phyloP scores from a whole-genome alignment of 2,113 vertebrate genomes.

The Odocoileus virginianus region DNA sequence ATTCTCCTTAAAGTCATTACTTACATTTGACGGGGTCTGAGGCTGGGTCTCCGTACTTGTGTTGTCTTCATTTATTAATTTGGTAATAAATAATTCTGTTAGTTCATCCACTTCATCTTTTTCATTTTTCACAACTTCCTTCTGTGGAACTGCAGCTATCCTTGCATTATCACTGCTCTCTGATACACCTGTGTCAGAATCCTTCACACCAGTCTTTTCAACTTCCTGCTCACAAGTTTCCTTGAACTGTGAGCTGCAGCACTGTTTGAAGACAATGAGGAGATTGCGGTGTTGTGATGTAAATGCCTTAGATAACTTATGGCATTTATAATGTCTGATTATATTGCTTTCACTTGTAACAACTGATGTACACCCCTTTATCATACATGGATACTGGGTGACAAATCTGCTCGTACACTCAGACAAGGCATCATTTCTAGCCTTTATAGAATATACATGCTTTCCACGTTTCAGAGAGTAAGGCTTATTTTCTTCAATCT shows the following conservation, averaged over 20 bases:
- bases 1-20: slow-evolving; percentile 77
- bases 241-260: slow-evolving; percentile 79
- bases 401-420: slow-evolving; percentile 91
- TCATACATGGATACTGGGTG: slow-evolving; percentile 96
- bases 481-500: slow-evolving; percentile 79
- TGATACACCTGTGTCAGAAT: slow-evolving; percentile 47
- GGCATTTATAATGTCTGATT: slow-evolving; percentile 93
- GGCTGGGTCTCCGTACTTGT: slow-evolving; percentile 76
- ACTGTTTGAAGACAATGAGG: slow-evolving; percentile 92
- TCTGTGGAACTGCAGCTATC: slow-evolving; percentile 66
- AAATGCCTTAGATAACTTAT: slow-evolving; percentile 94
- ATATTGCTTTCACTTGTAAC: slow-evolving; percentile 92
- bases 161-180: slow-evolving; percentile 78
- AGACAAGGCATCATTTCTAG: slow-evolving; percentile 88
- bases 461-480: slow-evolving; percentile 84
- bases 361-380: slow-evolving; percentile 94
- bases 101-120: slow-evolving; percentile 87
- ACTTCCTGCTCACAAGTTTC: slow-evolving; percentile 81
- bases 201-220: slow-evolving; percentile 71
- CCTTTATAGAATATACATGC: slow-evolving; percentile 86
- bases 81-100: slow-evolving; percentile 86
- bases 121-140: slow-evolving; percentile 79
- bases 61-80: slow-evolving; percentile 85
- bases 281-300: slow-evolving; percentile 90
- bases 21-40: slow-evolving; percentile 76